phyloP scores from a whole-genome alignment of 2,888 invertebrate species.

The Stenurella melanura region DNA sequence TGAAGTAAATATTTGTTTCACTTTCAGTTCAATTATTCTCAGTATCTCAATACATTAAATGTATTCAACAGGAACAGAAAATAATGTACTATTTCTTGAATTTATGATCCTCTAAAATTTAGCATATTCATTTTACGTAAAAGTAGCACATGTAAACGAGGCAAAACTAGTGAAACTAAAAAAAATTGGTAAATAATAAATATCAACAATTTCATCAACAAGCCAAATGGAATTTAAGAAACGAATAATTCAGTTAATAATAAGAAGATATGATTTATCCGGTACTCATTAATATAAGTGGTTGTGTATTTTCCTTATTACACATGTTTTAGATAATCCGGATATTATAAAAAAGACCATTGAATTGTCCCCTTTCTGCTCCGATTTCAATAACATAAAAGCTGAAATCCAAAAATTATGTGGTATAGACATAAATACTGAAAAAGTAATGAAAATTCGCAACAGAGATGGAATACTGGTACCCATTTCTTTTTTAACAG shows the following conservation, averaged over 20 bases:
- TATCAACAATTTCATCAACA: not conserved
- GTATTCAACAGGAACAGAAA: no score
- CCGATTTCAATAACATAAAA: constrained; percentile 65
- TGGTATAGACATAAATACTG: constrained; percentile 65
- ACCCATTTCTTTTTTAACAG: constrained; percentile 72
- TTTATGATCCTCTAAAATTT: no score
- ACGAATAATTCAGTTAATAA: constrained; percentile 61
- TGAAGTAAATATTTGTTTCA: no score
- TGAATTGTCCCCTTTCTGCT: constrained; percentile 61
- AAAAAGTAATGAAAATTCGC: constrained; percentile 73
- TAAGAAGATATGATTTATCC: constrained; percentile 65
- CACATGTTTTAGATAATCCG: constrained; percentile 62
- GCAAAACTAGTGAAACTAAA: no score
- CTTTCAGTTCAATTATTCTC: no score
- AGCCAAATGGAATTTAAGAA: constrained; percentile 51
- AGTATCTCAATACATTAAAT: no score
- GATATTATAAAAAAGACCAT: constrained; percentile 62
- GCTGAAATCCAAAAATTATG: constrained; percentile 66
- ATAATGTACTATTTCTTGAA: no score
- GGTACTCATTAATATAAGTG: constrained; percentile 47
- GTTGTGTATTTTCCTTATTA: constrained; percentile 7
- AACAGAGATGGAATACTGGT: constrained; percentile 71
- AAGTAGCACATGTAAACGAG: not conserved
- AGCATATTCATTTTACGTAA: constrained; percentile 11
- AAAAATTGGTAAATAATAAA: not conserved